Evolutionary conservation across 2,113 vertebrate species (phyloP).

Genomic region (Verasper variegatus): DNA sequence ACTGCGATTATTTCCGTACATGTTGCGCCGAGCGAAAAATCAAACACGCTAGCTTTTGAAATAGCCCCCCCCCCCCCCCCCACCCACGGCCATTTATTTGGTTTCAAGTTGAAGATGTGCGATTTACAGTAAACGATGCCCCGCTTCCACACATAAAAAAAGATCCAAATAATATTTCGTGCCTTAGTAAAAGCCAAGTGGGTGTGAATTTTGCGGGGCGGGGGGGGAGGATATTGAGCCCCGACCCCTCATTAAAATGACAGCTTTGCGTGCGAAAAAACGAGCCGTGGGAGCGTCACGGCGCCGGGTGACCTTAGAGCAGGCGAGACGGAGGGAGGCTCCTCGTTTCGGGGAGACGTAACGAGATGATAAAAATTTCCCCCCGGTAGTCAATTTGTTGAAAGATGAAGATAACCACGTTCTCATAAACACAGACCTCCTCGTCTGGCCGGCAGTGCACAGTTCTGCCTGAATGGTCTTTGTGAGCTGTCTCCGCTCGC

Average conservation of each 20-base stretch:
- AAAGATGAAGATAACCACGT: conserved; percentile 71
- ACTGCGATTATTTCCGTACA: conserved; percentile 65
- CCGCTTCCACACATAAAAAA: background rate
- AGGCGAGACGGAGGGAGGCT: conserved; percentile 57
- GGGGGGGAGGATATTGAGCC: conserved; percentile 53
- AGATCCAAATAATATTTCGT: conserved; percentile 27
- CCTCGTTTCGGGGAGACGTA: conserved; percentile 47
- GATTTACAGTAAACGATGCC: conserved; percentile 9
- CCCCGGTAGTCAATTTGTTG: conserved; percentile 62
- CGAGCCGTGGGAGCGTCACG: conserved; percentile 52
- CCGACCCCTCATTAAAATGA: conserved; percentile 64
- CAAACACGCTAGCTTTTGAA: conserved; percentile 19
- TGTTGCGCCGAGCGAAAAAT: conserved; percentile 35
- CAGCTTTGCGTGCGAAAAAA: conserved; percentile 46
- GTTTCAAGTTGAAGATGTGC: conserved; percentile 19
- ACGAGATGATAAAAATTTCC: conserved; percentile 59
- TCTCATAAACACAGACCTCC: conserved; percentile 52
- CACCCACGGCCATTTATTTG: conserved; percentile 13
- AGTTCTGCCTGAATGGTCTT: conserved; percentile 34
- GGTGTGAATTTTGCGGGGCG: conserved; percentile 31
- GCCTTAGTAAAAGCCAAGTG: conserved; percentile 44
- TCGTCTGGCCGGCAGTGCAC: conserved; percentile 32
- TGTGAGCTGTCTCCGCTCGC: conserved; percentile 8
- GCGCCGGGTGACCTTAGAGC: conserved; percentile 59
- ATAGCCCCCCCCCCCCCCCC: background rate